These are phyloP conservation scores for Achlya flavicornis DNA, from an alignment of 2,888 invertebrate species.

Conservation along the genomic window DNA sequence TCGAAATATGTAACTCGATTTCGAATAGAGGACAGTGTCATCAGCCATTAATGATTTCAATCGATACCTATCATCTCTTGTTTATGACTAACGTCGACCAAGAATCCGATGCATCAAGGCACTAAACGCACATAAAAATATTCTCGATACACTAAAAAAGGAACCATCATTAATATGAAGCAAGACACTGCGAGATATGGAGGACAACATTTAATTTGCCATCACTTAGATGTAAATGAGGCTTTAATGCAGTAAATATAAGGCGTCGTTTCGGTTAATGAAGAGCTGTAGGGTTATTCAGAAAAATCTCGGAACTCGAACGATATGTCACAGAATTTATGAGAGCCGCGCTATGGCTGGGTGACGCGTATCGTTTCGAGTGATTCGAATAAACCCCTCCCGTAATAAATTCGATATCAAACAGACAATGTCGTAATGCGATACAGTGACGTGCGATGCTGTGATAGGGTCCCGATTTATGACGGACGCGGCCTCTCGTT, in stretches of 20 bases:
- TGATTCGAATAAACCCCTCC: constrained; percentile 64
- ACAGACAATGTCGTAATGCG: constrained; percentile 77
- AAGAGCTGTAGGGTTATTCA: constrained; percentile 50
- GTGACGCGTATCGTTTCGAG: constrained; percentile 65
- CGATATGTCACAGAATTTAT: constrained; percentile 80
- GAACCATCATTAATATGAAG: constrained; percentile 72
- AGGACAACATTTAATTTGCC: constrained; percentile 42
- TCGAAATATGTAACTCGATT: constrained; percentile 4
- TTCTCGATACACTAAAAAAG: constrained; percentile 65
- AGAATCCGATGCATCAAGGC: constrained; percentile 41
- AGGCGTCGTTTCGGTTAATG: constrained; percentile 37
- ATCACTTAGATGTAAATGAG: constrained; percentile 37
- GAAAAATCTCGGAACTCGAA: constrained; percentile 68
- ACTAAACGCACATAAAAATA: constrained; percentile 57
- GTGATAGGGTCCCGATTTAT: constrained; percentile 72
- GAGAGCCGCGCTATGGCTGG: constrained; percentile 62
- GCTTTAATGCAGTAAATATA: constrained; percentile 46
- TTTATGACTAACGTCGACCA: constrained; percentile 50
- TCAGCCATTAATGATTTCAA: constrained; percentile 46
- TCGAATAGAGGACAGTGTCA: constrained; percentile 19
- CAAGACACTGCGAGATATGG: constrained; percentile 62
- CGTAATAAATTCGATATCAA: constrained; percentile 77
- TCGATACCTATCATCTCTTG: constrained; percentile 44
- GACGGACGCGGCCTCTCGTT: constrained; percentile 53
- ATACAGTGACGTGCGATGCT: constrained; percentile 69